Evolutionary conservation across 1,140 invertebrate species (phyloP), one percentile per base, ranked within the genome.

Genomic region (Bombus cullumanus): DNA sequence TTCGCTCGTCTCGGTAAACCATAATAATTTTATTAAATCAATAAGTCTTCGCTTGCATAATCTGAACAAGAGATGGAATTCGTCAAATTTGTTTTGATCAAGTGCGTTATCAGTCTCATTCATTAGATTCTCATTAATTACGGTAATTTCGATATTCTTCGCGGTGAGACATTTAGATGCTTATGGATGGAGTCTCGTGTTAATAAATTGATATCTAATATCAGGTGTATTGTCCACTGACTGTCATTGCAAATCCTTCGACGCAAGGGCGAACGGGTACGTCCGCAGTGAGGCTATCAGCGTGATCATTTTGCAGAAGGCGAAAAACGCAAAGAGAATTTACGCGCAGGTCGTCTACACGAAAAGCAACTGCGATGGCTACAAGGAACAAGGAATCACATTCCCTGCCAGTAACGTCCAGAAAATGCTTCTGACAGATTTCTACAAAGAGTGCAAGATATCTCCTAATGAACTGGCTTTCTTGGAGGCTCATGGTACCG

Each of bases 401-500:
- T 99, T 98, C 93, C 99, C 99, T 0, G 98, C 98, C 4, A 98
- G 98, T 43, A 95, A 96, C 34, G 96, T 98, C 77, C 99, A 99
- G 94, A 97, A 97, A 85, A 94, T 96, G 75, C 95, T 99, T 1
- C 94, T 99, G 0, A 94, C 96, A 37, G 97, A 99, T 91, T 98
- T 99, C 89, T 99, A 99, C 92, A 94, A 96, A n/a, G 98, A 99
- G 91, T 97, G 98, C 87, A 96, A 96, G 43, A 91, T 99, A 5
- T 95, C 97, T 76, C 98, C 98, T 5, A 0, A 95, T 93, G 4
- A 94, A 93, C 94, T 99, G 25, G 96, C 96, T 43, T 99, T 97
- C 92, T 95, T 99, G 28, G 99, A 99, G 94, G 98, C 98, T 76
- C 98, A 99, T 93, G 98, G 98, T 71, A 99, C 98, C 39, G 97